Conservation (phyloP, 2,888 invertebrate genomes). For the Endotricha flammealis region DNA sequence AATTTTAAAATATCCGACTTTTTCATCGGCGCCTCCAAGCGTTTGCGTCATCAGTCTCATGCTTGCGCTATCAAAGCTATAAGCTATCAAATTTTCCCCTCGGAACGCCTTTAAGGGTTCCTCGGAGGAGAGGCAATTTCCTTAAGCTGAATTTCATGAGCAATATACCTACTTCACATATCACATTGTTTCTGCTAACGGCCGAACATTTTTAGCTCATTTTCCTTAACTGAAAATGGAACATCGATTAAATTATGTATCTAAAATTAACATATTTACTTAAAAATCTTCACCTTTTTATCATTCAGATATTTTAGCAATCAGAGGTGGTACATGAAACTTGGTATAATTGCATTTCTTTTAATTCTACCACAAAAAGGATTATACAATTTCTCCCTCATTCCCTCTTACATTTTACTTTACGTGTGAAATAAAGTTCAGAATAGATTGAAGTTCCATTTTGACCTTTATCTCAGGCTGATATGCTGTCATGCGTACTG, state of each 20-base stretch:
- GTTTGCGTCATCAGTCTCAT: slow-evolving; percentile 40
- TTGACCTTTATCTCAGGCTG: too few relatives aligned
- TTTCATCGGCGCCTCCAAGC: slow-evolving; percentile 28
- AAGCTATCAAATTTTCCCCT: slow-evolving; percentile 70
- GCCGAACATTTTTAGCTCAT: slow-evolving; percentile 41
- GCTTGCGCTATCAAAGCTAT: slow-evolving; percentile 53
- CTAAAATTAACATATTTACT: neutral
- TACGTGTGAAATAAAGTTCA: too few relatives aligned
- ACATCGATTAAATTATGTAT: slow-evolving; percentile 16
- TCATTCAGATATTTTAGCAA: too few relatives aligned
- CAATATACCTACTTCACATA: slow-evolving; percentile 58
- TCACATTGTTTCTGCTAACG: slow-evolving; percentile 54
- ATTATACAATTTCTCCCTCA: too few relatives aligned
- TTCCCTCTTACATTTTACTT: too few relatives aligned
- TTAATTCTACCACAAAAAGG: too few relatives aligned
- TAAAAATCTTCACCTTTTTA: too few relatives aligned
- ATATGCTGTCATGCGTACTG: too few relatives aligned
- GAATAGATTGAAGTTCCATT: too few relatives aligned
- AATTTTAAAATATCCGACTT: too few relatives aligned
- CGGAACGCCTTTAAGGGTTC: slow-evolving; percentile 53
- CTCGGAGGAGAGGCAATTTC: slow-evolving; percentile 65
- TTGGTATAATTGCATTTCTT: too few relatives aligned
- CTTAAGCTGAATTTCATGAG: slow-evolving; percentile 72
- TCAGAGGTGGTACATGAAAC: too few relatives aligned
- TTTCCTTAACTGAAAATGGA: slow-evolving; percentile 29